Conservation (phyloP, 1,140 invertebrate genomes). For the Phenacoccus solenopsis region DNA sequence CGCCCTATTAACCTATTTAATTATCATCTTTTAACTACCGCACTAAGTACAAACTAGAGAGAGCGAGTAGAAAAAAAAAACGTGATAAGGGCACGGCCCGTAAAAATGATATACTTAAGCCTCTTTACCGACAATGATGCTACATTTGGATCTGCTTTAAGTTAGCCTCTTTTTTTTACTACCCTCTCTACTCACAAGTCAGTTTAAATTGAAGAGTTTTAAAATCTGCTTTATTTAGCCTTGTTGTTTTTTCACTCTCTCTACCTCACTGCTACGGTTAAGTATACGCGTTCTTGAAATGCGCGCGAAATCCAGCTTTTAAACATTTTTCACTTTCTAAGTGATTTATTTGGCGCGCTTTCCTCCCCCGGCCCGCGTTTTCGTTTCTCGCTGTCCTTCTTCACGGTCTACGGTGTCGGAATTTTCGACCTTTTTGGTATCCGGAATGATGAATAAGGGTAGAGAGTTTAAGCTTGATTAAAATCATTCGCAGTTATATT, state of each 20-base stretch:
- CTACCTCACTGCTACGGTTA: neutral
- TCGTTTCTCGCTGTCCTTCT: too few relatives aligned
- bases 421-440: too few relatives aligned
- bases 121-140: neutral
- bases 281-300: neutral
- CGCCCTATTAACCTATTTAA: conserved; percentile 15
- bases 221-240: neutral
- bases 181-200: neutral
- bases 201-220: neutral
- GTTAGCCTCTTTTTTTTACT: neutral
- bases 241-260: neutral
- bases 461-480: too few relatives aligned
- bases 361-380: too few relatives aligned
- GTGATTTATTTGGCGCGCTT: conserved; percentile 3
- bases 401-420: too few relatives aligned
- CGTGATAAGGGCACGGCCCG: neutral
- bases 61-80: neutral
- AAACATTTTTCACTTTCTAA: neutral
- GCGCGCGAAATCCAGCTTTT: neutral
- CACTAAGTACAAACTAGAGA: too few relatives aligned
- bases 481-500: too few relatives aligned
- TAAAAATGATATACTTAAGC: conserved; percentile 8
- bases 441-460: too few relatives aligned
- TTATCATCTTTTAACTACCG: neutral
- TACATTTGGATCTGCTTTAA: conserved; percentile 3